These are phyloP conservation scores for Drosophila anomelani DNA, from an alignment of 2,888 invertebrate genomes.

Conservation along the genomic window DNA sequence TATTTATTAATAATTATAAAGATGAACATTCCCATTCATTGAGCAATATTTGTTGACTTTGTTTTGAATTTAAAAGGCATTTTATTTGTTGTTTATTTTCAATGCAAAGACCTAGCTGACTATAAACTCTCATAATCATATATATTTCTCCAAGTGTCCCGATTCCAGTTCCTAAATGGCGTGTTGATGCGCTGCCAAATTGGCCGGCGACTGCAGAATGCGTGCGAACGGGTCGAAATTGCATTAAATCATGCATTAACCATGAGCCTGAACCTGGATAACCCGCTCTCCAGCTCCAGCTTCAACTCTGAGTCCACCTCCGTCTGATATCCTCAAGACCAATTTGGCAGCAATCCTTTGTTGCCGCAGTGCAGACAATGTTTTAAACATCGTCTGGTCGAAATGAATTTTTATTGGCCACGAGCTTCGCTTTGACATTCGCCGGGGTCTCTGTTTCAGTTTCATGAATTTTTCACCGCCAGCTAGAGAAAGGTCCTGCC, in stretches of 20 bases:
- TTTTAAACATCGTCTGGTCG: slow-evolving; percentile 68
- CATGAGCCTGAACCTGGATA: slow-evolving; percentile 78
- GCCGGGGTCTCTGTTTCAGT: slow-evolving; percentile 12
- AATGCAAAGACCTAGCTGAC: not conserved
- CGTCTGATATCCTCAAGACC: slow-evolving; percentile 52
- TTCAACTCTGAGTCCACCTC: not conserved
- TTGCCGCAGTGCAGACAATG: slow-evolving; percentile 68
- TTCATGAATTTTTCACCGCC: slow-evolving; percentile 70
- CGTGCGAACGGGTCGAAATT: slow-evolving; percentile 74
- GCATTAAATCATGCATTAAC: slow-evolving; percentile 82
- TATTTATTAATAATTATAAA: no score
- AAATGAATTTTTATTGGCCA: slow-evolving; percentile 74
- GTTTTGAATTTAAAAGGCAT: no score
- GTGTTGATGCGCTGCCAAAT: slow-evolving; percentile 82
- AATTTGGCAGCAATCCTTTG: slow-evolving; percentile 77
- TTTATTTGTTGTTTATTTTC: not conserved
- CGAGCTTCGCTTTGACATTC: slow-evolving; percentile 45
- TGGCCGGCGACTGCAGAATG: slow-evolving; percentile 59
- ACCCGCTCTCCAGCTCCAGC: slow-evolving; percentile 2
- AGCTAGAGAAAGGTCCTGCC: slow-evolving; percentile 1
- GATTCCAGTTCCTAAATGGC: slow-evolving; percentile 68
- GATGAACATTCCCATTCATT: no score
- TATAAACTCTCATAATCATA: not conserved
- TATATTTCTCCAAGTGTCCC: slow-evolving; percentile 2
- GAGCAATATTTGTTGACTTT: no score